Conservation (phyloP, 2,888 invertebrate species). For the Papilio protenor region DNA sequence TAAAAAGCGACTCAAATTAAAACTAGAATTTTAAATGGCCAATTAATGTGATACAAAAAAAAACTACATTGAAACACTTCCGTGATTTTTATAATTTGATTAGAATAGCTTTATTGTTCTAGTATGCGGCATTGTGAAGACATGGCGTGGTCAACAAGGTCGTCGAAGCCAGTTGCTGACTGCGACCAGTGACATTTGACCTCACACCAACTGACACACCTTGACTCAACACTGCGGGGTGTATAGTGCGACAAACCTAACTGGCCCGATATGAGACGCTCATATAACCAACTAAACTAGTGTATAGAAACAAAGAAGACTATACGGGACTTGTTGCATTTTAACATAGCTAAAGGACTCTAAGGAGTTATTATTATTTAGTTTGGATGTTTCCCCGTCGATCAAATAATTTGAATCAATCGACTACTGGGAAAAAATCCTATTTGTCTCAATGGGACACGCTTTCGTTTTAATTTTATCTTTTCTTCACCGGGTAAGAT, state of each 20-base stretch:
- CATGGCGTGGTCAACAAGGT: not conserved
- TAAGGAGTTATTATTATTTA: no score
- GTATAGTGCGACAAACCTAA: not conserved
- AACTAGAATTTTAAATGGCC: conserved; percentile 10
- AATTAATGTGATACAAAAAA: not conserved
- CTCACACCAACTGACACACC: not conserved
- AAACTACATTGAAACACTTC: conserved; percentile 1
- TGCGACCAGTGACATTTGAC: conserved; percentile 16
- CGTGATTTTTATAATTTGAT: conserved; percentile 8
- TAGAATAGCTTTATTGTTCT: conserved; percentile 2
- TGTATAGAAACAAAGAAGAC: no score
- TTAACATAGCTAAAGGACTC: no score
- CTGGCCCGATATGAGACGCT: not conserved
- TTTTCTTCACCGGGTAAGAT: not conserved
- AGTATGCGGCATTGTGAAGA: not conserved
- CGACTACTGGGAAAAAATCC: no score
- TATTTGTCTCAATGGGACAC: no score
- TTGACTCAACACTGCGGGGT: conserved; percentile 7
- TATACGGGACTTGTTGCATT: no score
- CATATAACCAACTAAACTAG: not conserved
- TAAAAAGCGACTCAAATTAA: not conserved
- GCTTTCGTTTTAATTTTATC: not conserved
- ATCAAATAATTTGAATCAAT: no score
- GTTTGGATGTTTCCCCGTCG: no score
- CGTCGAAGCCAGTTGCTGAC: not conserved